Base-by-base conservation (phyloP, 2,797 vertebrate species). In the Cynodonichthys magdalenae region DNA sequence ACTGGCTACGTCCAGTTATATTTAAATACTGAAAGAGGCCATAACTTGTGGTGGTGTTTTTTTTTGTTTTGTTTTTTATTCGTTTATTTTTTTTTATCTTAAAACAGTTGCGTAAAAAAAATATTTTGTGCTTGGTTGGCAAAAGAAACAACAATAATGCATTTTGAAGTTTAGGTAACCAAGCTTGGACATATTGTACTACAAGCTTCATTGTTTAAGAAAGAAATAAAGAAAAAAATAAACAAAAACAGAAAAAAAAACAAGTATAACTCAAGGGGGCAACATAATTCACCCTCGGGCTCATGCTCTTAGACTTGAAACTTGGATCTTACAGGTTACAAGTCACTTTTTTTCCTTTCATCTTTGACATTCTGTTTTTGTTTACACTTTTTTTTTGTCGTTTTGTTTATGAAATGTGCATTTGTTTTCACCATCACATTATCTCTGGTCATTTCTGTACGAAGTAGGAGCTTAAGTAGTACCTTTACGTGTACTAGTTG, bases 21-120 rank as follows among this genome's bases (percentile, higher is more conserved):
- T 93, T 94, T 95, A 98, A 98, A 98, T 98, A 99, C 96, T 98
- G 95, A 95, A 96, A 95, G 96, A 97, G 96, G 95, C 95, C 95
- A 93, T 91, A 89, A 89, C 81, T 85, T 86, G 82, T 88, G 82
- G 84, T 87, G 79, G 74, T 71, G 61, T 69, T 49, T 66, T 75
- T 71, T 41, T 77, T 84, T 68, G 74, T 69, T 75, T 84, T 71
- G 78, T 59, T 79, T 84, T 69, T 75, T 67, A 70, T 85, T 71
- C 76, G 56, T 79, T 17, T 12, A 0, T 28, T 11, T 56, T 20
- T 60, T 44, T 86, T 84, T 90, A 87, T 90, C 82, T 86, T 92
- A 87, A 92, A 94, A 92, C 90, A 86, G 88, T 94, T 89, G 90
- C 95, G 94, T 96, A 96, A 96, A 97, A 88, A 96, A 97, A 97